These are phyloP conservation scores for Sebastes schlegelii DNA, from an alignment of 2,113 vertebrate genomes.

Conservation along the genomic window DNA sequence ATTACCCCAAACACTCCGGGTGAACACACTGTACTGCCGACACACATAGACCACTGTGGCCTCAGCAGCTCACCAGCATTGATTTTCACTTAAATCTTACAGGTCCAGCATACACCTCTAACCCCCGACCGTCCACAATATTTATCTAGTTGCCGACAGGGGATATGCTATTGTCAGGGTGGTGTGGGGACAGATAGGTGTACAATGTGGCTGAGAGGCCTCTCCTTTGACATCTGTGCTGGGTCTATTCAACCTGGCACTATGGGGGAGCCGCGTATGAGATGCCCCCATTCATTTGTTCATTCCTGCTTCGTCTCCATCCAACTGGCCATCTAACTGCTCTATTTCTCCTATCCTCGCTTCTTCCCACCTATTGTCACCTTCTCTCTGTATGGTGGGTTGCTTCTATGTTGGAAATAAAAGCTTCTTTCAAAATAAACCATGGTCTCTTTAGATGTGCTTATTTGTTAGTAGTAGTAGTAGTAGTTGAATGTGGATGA, in stretches of 20 bases:
- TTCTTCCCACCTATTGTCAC: slow-evolving; percentile 41
- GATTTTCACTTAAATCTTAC: slow-evolving; percentile 84
- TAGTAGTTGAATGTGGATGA: too few relatives aligned
- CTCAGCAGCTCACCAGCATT: slow-evolving; percentile 73
- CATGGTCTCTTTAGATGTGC: slow-evolving; percentile 10
- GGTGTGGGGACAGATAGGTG: slow-evolving; percentile 68
- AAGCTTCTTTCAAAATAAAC: slow-evolving; percentile 49
- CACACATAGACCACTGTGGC: slow-evolving; percentile 53
- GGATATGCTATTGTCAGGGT: slow-evolving; percentile 76
- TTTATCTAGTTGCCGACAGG: slow-evolving; percentile 80
- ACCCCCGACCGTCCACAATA: slow-evolving; percentile 75
- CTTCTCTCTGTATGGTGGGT: slow-evolving; percentile 20
- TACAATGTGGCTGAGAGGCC: slow-evolving; percentile 72
- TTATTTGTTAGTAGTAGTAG: neutral
- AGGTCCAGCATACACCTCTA: slow-evolving; percentile 75
- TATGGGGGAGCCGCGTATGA: slow-evolving; percentile 63
- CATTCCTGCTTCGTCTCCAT: slow-evolving; percentile 41
- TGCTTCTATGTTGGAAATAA: slow-evolving; percentile 45
- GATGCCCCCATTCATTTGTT: slow-evolving; percentile 71
- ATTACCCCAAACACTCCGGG: slow-evolving; percentile 66
- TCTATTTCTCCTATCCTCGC: slow-evolving; percentile 40
- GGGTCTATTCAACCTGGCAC: slow-evolving; percentile 74
- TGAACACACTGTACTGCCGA: slow-evolving; percentile 48
- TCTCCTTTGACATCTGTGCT: slow-evolving; percentile 72
- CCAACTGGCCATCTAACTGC: slow-evolving; percentile 57